A percentile compares a stretch with the other conserved stretches of the same genome.
Conservation (phyloP, 2,888 invertebrate species). For the Steinernema hermaphroditum region DNA sequence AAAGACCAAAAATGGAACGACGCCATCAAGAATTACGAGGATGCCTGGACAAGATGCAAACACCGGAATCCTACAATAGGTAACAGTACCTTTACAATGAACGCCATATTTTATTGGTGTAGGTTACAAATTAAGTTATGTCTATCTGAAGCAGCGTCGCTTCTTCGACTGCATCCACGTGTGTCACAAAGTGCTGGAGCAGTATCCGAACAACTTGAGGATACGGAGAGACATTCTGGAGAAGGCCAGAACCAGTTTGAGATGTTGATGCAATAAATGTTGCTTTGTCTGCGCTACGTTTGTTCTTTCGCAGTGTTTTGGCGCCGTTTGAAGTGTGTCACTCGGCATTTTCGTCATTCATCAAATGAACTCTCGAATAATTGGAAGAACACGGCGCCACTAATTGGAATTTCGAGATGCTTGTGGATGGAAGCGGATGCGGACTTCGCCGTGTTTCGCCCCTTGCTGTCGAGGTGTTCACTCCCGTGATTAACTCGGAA, state of each 20-base stretch:
- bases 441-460: no score
- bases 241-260: conserved; percentile 71
- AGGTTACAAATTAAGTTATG: conserved; percentile 88
- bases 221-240: conserved; percentile 90
- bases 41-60: conserved; percentile 84
- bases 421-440: neutral
- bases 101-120: neutral
- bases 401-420: conserved; percentile 31
- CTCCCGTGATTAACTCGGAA: no score
- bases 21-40: conserved; percentile 80
- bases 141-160: conserved; percentile 83
- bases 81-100: conserved; percentile 49
- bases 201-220: conserved; percentile 81
- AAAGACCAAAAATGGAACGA: conserved; percentile 87
- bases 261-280: conserved; percentile 33
- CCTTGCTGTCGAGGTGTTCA: no score
- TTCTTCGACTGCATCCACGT: conserved; percentile 89
- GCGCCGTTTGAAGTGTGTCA: conserved; percentile 24
- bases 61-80: conserved; percentile 81
- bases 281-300: neutral
- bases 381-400: conserved; percentile 30
- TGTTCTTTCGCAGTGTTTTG: conserved; percentile 19
- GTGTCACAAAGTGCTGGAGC: conserved; percentile 73
- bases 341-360: conserved; percentile 30
- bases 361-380: conserved; percentile 30